Base-by-base conservation (phyloP, 2,888 invertebrate species). In the Philopedon plagiatum region DNA sequence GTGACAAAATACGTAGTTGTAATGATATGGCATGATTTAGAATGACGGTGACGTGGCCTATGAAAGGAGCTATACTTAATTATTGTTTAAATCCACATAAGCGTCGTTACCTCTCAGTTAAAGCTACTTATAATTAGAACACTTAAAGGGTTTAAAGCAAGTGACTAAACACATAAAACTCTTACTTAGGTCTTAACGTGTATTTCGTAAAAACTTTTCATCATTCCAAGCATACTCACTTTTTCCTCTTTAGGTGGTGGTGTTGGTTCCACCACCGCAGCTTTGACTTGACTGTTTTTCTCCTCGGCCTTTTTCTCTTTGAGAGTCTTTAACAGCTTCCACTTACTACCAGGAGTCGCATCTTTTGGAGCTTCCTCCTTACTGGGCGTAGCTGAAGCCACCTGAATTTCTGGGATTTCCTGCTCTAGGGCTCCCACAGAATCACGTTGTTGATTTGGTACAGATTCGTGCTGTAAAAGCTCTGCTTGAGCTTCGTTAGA, bases 261-360 rank as follows among this genome's bases (percentile, higher is more conserved):
- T 2, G 46, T 44, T n/a, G 74, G 71, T 19, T 68, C 63, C 0
- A 29, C 23, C 5, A 88, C 86, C 37, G 81, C 81, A 58, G 90
- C 90, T 75, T 92, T 91, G 70, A 91, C 92, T 73, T 90, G 90
- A 80, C 91, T 91, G 80, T 88, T 89, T 83, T 92, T 94, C 80
- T 96, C 95, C 84, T 96, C 96, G 2, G 95, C 94, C 86, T 96
- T 96, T 73, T 93, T 89, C 80, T 96, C 96, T 83, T 96, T 96
- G 26, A 96, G 85, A 0, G 96, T 95, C 85, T 96, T 96, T 1
- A 96, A 86, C 49, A 96, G 88, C 84, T 96, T 96, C 96, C 96
- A 96, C 84, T 95, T 95, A 82, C 95, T 95, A 7, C 94, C 92
- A 44, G 91, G 89, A 9, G 83, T 71, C n/a, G n/a, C n/a, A 7